Evolutionary conservation across 1,140 invertebrate genomes (phyloP), one percentile per base, ranked within the genome.

Genomic region (Andricus grossulariae): DNA sequence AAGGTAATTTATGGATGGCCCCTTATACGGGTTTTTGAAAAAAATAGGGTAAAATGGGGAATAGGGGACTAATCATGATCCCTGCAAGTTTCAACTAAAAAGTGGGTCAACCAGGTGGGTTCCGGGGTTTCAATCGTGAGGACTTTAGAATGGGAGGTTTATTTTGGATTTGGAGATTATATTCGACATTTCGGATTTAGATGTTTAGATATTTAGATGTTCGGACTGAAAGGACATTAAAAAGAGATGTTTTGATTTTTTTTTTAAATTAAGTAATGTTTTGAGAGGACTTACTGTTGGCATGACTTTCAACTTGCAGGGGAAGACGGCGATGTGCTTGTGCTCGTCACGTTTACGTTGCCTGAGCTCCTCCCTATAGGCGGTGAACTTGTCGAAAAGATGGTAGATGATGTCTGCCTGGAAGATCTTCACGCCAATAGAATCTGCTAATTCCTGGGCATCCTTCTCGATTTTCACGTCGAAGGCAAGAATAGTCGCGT

Each of bases 341-440:
- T 98, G 96, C 88, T 99, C 97, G 82, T 99, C 97, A 15, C 98
- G 94, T 88, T 98, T 99, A 88, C 96, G 95, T 85, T 95, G 94
- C 87, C 96, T 98, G n/a, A 99, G 91, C 83, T 99, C 97, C 73
- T 99, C 98, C 73, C 97, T 93, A 90, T 98, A 99, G 18, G 96
- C 95, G 79, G 95, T 98, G 92, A 99, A 99, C 89, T 97, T 96
- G 91, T 99, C 99, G 92, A 99, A 99, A 77, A 99, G 92, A 93
- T 99, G 99, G 92, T 99, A 99, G 87, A 99, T 99, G 89, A 99
- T 99, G 91, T 99, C 98, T 3, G 99, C 99, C 76, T 98, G 96
- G 94, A 99, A 99, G 86, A 99, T 98, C 92, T 96, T 98, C 55
- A 99, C 98, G 73, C 97, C 97, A 57, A 98, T 89, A 71, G 95